Evolutionary conservation across 2,888 invertebrate genomes (phyloP), one percentile per base, ranked within the genome.

Genomic region (Yponomeuta evonymella): DNA sequence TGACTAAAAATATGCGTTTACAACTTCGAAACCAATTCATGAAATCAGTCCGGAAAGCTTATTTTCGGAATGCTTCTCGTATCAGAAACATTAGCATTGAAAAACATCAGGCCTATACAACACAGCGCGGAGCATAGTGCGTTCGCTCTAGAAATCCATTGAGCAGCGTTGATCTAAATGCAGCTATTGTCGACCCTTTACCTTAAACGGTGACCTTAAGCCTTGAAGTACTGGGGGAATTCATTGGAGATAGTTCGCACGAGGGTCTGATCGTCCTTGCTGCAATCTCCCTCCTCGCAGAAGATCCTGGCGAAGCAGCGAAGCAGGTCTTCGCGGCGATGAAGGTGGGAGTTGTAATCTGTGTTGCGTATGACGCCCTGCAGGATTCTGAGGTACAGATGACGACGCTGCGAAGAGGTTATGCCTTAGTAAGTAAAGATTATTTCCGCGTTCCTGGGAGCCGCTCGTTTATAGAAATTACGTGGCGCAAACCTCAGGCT

Each of bases 291-390:
- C 81, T 97, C 97, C 82, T 97, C 97, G 82, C 96, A 96, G 86
- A 97, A 96, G 82, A 97, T 97, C 69, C 96, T 93, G 48, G 96
- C 96, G 83, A 97, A 97, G 81, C 97, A 96, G 79, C 97, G 96
- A 74, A 96, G 93, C 69, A 97, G 91, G 84, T 97, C 97, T 73
- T 96, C 96, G 70, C 95, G 94, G 15, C 97, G 94, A 85, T 97
- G 97, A 73, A 94, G 91, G 83, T 97, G 97, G 51, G 96, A 95
- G 2, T 94, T 94, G 82, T 97, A 97, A 77, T 95, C 95, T 0
- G 97, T 95, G 79, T 97, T 97, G 63, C 96, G 94, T 77, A 98
- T 93, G 48, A 97, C 95, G 77, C 97, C 94, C 75, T 96, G 94
- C 73, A 97, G 96, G 72, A 97, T 92, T 79, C 95, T 95, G 71